Evolutionary conservation across 2,113 vertebrate genomes (phyloP).

Genomic region (Ramphastos sulfuratus): DNA sequence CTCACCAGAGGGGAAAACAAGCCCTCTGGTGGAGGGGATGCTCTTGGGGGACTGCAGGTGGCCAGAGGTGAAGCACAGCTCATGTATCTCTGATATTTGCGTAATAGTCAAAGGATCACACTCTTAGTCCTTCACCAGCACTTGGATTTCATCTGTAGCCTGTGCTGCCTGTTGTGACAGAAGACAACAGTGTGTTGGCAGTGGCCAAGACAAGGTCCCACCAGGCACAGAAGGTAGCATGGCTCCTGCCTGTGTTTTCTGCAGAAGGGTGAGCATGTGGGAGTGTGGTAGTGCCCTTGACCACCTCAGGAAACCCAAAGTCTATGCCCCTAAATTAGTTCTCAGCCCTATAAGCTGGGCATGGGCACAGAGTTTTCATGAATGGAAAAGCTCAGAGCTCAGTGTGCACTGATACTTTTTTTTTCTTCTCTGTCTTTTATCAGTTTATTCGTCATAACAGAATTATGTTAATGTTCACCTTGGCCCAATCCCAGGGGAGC

Average conservation of each 20-base stretch:
- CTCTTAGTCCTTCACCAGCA: background rate
- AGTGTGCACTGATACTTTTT: accelerated
- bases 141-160: background rate
- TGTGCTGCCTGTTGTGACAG: background rate
- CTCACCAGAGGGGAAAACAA: background rate
- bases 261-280: accelerated
- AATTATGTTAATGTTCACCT: background rate
- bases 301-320: background rate
- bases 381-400: background rate
- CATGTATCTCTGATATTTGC: background rate
- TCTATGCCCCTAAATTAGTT: background rate
- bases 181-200: accelerated
- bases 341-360: background rate
- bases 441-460: background rate
- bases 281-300: accelerated
- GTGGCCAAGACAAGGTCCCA: accelerated
- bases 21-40: background rate
- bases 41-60: background rate
- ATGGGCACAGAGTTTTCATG: background rate
- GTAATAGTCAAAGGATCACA: background rate
- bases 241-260: background rate
- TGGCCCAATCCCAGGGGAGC: background rate
- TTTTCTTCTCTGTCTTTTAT: background rate
- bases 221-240: accelerated
- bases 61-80: background rate